Evolutionary conservation across 1,140 invertebrate species (phyloP).

Genomic region (Drosophila athabasca): DNA sequence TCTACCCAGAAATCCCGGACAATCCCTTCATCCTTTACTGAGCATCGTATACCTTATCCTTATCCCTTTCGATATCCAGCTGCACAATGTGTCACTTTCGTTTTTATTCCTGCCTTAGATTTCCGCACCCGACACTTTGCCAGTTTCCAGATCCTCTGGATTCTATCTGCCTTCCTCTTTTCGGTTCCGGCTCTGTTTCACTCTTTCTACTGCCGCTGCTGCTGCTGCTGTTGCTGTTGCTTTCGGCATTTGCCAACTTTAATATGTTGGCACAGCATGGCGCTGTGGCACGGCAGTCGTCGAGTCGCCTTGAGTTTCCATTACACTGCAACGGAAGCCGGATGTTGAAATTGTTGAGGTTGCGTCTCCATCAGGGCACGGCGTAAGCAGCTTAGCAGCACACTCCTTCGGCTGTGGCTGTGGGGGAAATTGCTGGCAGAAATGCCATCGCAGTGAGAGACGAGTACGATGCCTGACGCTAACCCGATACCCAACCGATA

Average conservation of each 20-base stretch:
- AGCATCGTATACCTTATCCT: background rate
- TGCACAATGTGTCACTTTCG: slow-evolving; percentile 64
- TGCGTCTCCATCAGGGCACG: slow-evolving; percentile 30
- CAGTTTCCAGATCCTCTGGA: slow-evolving; percentile 12
- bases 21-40: slow-evolving; percentile 5
- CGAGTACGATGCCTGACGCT: slow-evolving; percentile 31
- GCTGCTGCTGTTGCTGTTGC: background rate
- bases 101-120: slow-evolving; percentile 58
- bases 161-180: background rate
- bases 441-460: slow-evolving; percentile 37
- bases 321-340: slow-evolving; percentile 75
- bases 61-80: slow-evolving; percentile 18
- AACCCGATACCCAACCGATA: slow-evolving; percentile 48
- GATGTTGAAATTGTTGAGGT: slow-evolving; percentile 77
- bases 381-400: slow-evolving; percentile 63
- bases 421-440: slow-evolving; percentile 47
- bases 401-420: slow-evolving; percentile 27
- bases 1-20: slow-evolving; percentile 2
- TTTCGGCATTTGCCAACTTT: slow-evolving; percentile 53
- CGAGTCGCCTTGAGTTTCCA: slow-evolving; percentile 53
- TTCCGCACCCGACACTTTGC: slow-evolving; percentile 60
- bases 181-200: slow-evolving; percentile 6
- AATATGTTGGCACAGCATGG: slow-evolving; percentile 56
- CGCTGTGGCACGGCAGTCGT: slow-evolving; percentile 29
- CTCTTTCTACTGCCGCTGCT: slow-evolving; percentile 4